Evolutionary conservation across 2,113 vertebrate genomes (phyloP).

Genomic region (Cottus gobio): DNA sequence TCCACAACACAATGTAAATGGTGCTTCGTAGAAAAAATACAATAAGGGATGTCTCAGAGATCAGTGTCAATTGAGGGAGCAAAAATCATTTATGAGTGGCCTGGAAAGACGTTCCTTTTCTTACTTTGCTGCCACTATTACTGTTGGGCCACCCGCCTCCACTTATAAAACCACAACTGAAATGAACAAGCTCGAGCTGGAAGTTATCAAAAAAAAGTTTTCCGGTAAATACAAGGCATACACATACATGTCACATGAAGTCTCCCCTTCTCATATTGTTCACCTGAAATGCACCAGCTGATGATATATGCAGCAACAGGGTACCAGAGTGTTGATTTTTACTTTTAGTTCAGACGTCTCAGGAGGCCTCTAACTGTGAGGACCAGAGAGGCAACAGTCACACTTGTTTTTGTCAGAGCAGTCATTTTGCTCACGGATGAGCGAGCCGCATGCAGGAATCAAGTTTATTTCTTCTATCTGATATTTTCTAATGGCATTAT

Average conservation of each 20-base stretch:
- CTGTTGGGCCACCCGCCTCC: neutral
- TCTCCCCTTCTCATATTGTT: neutral
- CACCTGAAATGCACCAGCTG: neutral
- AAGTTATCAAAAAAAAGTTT: neutral
- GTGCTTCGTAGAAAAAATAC: neutral
- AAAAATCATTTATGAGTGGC: neutral
- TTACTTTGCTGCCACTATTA: neutral
- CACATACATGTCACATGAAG: neutral
- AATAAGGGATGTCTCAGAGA: neutral
- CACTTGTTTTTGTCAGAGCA: conserved; percentile 34
- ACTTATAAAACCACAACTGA: conserved; percentile 17
- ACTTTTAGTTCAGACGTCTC: conserved; percentile 18
- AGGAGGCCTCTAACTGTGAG: conserved; percentile 29
- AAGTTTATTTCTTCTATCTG: neutral
- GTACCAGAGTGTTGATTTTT: conserved; percentile 19
- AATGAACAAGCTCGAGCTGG: neutral
- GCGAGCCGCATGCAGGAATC: conserved; percentile 10
- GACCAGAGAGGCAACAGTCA: conserved; percentile 39
- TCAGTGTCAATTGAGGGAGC: neutral
- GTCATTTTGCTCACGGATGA: conserved; percentile 48
- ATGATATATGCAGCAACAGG: neutral
- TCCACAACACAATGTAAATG: neutral
- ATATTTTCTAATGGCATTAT: neutral
- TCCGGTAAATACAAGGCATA: neutral
- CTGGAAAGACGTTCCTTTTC: conserved; percentile 10